Evolutionary conservation across 2,888 invertebrate species (phyloP).

Genomic region (Luperina testacea): DNA sequence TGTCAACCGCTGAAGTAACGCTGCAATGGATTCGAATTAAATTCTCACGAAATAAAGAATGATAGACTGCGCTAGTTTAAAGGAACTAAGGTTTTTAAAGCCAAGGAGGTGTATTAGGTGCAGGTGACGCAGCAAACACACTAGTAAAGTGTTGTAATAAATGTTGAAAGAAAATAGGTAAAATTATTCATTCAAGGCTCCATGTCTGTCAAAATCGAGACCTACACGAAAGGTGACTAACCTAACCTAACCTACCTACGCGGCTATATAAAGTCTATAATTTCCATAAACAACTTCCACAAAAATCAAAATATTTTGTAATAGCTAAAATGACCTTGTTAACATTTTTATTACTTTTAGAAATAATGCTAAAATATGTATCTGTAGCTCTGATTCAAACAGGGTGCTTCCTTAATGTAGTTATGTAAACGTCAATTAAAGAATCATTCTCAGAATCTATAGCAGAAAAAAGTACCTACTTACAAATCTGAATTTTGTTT

Average conservation of each 20-base stretch:
- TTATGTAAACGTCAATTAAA: conserved; percentile 18
- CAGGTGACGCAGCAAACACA: not conserved
- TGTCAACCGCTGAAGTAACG: not conserved
- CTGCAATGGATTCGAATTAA: not conserved
- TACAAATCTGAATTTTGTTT: not conserved
- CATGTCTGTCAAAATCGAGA: not conserved
- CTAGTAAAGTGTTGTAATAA: not conserved
- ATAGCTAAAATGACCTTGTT: not conserved
- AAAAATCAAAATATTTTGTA: conserved; percentile 10
- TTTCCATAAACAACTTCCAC: conserved; percentile 11
- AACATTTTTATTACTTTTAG: conserved; percentile 29
- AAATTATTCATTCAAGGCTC: not conserved
- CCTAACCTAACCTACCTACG: not conserved
- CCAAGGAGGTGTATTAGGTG: too few relatives aligned
- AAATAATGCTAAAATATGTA: conserved; percentile 24
- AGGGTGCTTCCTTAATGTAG: not conserved
- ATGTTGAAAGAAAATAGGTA: not conserved
- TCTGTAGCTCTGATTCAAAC: conserved; percentile 5
- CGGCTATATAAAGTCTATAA: not conserved
- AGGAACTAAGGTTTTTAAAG: not conserved
- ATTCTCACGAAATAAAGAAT: not conserved
- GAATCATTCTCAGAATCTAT: not conserved
- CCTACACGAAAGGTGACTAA: not conserved
- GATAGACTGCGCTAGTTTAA: not conserved
- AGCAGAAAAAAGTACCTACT: not conserved